Evolutionary conservation across 2,797 vertebrate genomes (phyloP), one percentile per base, ranked within the genome.

Genomic region (Alauda arvensis): DNA sequence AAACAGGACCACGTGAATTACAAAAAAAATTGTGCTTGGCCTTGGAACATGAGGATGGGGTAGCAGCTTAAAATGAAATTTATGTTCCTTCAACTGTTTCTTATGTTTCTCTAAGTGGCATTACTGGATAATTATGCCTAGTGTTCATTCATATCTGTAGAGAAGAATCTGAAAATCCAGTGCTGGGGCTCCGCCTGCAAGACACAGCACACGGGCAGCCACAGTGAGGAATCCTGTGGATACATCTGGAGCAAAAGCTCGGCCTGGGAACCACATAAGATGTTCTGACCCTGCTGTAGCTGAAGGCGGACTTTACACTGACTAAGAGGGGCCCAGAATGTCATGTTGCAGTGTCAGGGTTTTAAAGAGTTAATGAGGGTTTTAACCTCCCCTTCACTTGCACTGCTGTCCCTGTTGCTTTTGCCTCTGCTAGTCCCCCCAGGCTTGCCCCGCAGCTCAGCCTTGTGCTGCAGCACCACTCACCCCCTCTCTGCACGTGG

Each of bases 181-280:
- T 39, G n/a, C 45, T 1, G 1, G 18, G 39, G 29, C 14, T 53
- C 9, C 9, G 3, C 4, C 31, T 26, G 18, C 33, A 57, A 69
- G 52, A 62, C 1, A 9, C 17, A 67, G 46, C 37, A 66, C 1
- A 0, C 20, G 52, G 42, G 43, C 49, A 83, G 65, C 19, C 4
- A 0, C 2, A 10, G 61, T 1, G 3, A 82, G 60, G 42, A 77
- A 53, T 28, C 20, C 40, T 3, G 2, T 0, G 1, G 33, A 46
- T 68, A 63, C 0, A 9, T 3, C 42, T 0, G 0, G 16, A 76
- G 29, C 68, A 63, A 60, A 89, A n/a, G 31, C 34, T 66, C 51
- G 68, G 40, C 37, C 57, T 55, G 43, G 24, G 40, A 69, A 18
- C 17, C 52, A 57, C 18, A 33, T 0, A 0, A 20, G 26, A 12